phyloP scores from a whole-genome alignment of 2,888 invertebrate species.

The Melolontha melolontha region DNA sequence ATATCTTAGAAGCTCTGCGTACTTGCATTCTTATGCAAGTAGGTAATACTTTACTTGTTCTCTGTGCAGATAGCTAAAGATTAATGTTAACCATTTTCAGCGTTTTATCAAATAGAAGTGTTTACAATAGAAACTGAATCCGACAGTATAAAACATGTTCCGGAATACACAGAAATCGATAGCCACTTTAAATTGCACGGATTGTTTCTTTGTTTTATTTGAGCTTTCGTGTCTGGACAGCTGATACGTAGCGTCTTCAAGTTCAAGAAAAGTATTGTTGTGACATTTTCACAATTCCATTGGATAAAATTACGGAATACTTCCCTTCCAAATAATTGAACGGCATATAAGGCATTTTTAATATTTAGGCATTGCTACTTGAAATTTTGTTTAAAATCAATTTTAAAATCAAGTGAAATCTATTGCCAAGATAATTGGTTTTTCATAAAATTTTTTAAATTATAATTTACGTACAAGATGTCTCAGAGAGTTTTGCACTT shows the following conservation, averaged over 20 bases:
- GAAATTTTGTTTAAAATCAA: no score
- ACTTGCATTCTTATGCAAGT: no score
- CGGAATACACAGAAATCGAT: slow-evolving; percentile 18
- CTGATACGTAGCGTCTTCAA: slow-evolving; percentile 1
- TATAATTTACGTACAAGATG: no score
- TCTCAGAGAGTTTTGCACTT: no score
- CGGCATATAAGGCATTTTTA: no score
- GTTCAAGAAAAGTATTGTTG: slow-evolving; percentile 4
- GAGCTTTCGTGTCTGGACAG: not conserved
- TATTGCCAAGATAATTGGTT: no score
- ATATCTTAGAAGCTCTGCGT: no score
- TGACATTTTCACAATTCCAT: slow-evolving; percentile 1
- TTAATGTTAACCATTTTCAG: slow-evolving; percentile 29
- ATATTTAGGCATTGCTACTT: no score
- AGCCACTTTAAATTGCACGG: slow-evolving; percentile 13
- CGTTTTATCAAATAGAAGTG: slow-evolving; percentile 24
- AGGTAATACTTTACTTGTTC: not conserved
- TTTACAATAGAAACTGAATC: slow-evolving; percentile 25
- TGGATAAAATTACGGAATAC: no score
- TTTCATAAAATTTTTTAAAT: no score
- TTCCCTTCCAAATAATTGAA: no score
- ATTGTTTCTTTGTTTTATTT: slow-evolving; percentile 4
- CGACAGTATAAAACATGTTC: slow-evolving; percentile 14
- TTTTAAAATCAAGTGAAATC: no score
- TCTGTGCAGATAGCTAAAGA: slow-evolving; percentile 3